Base-by-base conservation (phyloP, 2,113 vertebrate genomes). In the Menura novaehollandiae region DNA sequence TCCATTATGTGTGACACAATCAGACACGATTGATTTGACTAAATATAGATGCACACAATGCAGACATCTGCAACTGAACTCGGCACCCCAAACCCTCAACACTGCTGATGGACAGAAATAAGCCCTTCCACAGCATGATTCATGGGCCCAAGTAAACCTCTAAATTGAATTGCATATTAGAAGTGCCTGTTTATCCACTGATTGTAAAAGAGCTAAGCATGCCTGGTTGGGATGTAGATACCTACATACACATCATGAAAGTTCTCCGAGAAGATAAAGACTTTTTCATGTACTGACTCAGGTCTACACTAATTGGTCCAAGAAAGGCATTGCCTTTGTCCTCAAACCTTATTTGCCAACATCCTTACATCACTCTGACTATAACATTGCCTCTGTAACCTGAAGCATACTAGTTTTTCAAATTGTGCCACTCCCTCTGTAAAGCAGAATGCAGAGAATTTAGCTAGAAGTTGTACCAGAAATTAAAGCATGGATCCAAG, bases 1-100 rank as follows among this genome's bases (percentile, higher is more conserved):
- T 27, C 94, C 52, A 83, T 96, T 97, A 86, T 97, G 71, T 83
- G 51, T 86, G 63, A 88, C 75, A 97, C 95, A 97, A 96, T 96
- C 74, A 71, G 78, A 94, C 24, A 51, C 32, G 14, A 96, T 83
- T 96, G 78, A 93, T 86, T 76, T 91, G 43, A 77, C 95, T 93
- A 97, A 95, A 95, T 91, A 95, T 89, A 95, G 93, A 89, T 21
- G 11, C 22, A 81, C 33, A 95, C 91, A 95, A 93, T 95, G 66
- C 73, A 95, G 73, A 93, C 95, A 97, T 95, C 96, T 97, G 94
- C 86, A 95, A 78, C 56, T 60, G 39, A 63, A 75, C 60, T 63
- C n/a, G 9, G 84, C 84, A 89, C 63, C 89, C 39, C 9, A 19
- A 95, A 84, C 76, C 72, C 67, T 75, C 83, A 82, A 39, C 52